A percentile compares a stretch with the other conserved stretches of the same genome.
Evolutionary conservation across 92 coral and sea anemone species (phyloP).

Genomic region (Palythoa heliodiscus): DNA sequence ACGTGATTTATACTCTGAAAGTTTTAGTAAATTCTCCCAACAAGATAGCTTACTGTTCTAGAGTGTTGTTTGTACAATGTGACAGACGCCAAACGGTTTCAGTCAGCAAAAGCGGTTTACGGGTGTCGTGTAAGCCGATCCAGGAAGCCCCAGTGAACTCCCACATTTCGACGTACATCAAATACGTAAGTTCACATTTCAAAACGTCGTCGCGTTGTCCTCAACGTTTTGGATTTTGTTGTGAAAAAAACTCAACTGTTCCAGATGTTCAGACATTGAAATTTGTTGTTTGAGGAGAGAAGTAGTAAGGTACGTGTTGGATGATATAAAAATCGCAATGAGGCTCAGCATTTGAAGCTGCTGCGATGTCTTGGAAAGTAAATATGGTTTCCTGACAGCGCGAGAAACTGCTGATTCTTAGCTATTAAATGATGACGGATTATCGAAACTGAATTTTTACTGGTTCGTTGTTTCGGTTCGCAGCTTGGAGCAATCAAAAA

Average conservation of each 20-base stretch:
- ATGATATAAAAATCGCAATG: neutral
- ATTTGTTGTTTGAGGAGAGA: neutral
- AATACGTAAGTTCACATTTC: slow-evolving; percentile 32
- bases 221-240: neutral
- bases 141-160: slow-evolving; percentile 35
- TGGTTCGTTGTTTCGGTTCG: slow-evolving; percentile 30
- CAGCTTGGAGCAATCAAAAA: slow-evolving; percentile 29
- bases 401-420: neutral
- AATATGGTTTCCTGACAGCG: slow-evolving; percentile 1
- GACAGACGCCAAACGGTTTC: neutral
- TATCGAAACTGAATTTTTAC: slow-evolving; percentile 5
- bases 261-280: neutral
- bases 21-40: neutral
- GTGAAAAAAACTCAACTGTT: neutral
- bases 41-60: neutral
- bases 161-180: slow-evolving; percentile 16
- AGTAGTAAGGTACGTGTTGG: neutral
- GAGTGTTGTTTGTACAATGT: neutral
- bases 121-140: slow-evolving; percentile 27
- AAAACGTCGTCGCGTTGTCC: slow-evolving; percentile 4
- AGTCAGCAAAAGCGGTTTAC: neutral
- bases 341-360: neutral
- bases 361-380: neutral
- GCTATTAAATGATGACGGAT: slow-evolving; percentile 8
- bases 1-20: neutral